Base-by-base conservation (phyloP, 2,113 vertebrate species). In the Pristiophorus japonicus region DNA sequence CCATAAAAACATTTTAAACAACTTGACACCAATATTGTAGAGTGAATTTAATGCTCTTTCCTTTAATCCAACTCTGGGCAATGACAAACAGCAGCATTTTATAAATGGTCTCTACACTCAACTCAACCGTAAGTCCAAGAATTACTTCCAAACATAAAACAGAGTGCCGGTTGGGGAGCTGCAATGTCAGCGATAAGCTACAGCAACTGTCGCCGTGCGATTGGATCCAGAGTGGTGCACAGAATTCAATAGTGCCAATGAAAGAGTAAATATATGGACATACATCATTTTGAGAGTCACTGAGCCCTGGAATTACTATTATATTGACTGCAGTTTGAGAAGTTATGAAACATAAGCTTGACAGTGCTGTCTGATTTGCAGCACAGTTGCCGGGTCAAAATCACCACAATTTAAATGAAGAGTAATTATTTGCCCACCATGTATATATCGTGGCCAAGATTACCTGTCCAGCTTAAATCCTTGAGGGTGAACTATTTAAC, bases 211-310 rank as follows among this genome's bases (percentile, higher is more conserved):
- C 38, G 34, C 6, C n/a, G 1, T 94, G 66, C 12, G 27, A 24
- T 24, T 47, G 22, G 42, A 70, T 59, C 66, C 38, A 27, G 45
- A 18, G 3, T 34, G 66, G 66, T 45, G 42, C 42, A 94, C 45
- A 27, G 45, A 94, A 73, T 73, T 70, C 65, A 70, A 73, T 18
- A 14, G 42, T 51, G 38, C 12, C 42, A 94, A 67, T 47, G 22
- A 67, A 70, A 70, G 27, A 94, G 65, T 27, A 94, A 94, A 67
- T 66, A 66, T 12, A 34, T 47, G 12, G 18, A 51, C 22, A 27
- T 94, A 70, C 42, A 94, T 94, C 66, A 94, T 22, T 18, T 92
- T 94, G 30, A 70, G 24, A 67, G 42, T 45, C 92, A 66, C 38
- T 70, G 65, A 47, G 27, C 42, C 1, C 42, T 70, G 92, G n/a